Evolutionary conservation across 2,888 invertebrate genomes (phyloP).

Genomic region (Tenthredo mesomela): DNA sequence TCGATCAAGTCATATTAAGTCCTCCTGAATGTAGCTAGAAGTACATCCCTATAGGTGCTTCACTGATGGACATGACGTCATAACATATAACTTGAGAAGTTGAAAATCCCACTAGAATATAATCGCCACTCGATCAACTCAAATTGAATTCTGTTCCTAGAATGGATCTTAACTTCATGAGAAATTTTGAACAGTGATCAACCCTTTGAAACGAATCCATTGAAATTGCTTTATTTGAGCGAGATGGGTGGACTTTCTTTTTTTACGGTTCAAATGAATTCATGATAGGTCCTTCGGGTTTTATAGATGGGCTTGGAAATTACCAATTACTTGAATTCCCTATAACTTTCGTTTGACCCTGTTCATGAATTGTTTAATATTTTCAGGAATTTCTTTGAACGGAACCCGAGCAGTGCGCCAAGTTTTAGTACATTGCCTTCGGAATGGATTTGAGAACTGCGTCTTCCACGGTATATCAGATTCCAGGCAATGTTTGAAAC

Average conservation of each 20-base stretch:
- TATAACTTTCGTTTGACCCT: neutral
- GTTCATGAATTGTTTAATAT: neutral
- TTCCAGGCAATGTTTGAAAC: neutral
- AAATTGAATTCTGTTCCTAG: neutral
- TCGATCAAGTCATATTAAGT: neutral
- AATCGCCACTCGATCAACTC: neutral
- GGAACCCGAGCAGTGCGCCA: neutral
- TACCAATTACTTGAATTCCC: neutral
- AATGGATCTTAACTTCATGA: neutral
- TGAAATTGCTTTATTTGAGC: neutral
- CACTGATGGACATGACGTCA: neutral
- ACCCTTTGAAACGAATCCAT: neutral
- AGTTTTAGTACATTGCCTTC: constrained; percentile 14
- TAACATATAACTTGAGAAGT: neutral
- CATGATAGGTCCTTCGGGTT: neutral
- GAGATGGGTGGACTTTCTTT: neutral
- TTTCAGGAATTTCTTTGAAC: neutral
- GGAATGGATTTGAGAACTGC: neutral
- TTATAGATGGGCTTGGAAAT: neutral
- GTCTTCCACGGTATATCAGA: neutral
- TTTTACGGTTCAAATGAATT: neutral
- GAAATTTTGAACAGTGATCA: neutral
- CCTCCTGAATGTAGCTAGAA: neutral
- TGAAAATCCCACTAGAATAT: neutral
- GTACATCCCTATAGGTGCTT: neutral